Conservation (phyloP, 2,797 vertebrate species). For the Urocyon cinereoargenteus region DNA sequence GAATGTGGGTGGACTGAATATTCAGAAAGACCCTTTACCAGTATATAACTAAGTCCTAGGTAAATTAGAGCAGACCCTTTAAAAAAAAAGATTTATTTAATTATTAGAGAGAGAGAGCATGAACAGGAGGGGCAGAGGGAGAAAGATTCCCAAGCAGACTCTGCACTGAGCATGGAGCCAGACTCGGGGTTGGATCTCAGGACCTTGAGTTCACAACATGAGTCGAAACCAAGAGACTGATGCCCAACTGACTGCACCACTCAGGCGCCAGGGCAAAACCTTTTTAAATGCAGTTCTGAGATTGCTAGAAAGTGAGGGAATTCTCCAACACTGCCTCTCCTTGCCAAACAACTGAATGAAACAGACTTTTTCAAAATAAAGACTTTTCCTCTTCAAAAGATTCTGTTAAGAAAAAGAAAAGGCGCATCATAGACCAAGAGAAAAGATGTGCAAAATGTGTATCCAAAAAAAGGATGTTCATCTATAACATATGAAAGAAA, state of each 20-base stretch:
- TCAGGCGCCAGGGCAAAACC: not conserved
- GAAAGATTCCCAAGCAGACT: not conserved
- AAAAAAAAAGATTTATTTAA: not conserved
- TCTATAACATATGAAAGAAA: not conserved
- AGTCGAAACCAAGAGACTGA: not conserved
- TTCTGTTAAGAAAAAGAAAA: constrained; percentile 7
- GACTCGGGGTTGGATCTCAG: not conserved
- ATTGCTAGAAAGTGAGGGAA: not conserved
- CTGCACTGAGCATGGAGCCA: accelerated
- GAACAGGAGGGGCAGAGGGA: not conserved
- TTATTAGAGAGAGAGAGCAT: not conserved
- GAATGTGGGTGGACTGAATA: not conserved
- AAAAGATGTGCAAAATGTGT: not conserved
- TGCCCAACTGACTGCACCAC: not conserved
- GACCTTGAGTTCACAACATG: not conserved
- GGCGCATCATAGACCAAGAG: not conserved
- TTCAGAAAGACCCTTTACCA: not conserved
- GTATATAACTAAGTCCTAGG: not conserved
- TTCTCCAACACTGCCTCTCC: not conserved
- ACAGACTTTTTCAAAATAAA: not conserved
- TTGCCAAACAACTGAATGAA: constrained; percentile 15
- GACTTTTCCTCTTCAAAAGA: not conserved
- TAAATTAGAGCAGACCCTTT: not conserved
- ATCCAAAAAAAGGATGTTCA: not conserved
- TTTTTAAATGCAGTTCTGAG: not conserved